Evolutionary conservation across 2,888 invertebrate species (phyloP).

Genomic region (Idaea dimidiata): DNA sequence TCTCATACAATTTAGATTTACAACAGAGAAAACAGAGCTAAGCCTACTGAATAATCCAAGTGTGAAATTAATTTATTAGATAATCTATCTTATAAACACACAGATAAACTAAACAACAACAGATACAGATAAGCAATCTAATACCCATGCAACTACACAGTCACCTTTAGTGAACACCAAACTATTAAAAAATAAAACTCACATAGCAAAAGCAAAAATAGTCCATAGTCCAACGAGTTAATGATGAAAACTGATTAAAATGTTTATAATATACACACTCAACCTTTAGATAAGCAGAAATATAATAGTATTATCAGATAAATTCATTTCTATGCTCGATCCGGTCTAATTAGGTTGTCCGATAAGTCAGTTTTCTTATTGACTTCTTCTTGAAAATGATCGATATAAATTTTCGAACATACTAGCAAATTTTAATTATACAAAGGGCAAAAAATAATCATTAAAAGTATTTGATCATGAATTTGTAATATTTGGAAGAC

Average conservation of each 20-base stretch:
- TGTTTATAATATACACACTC: constrained; percentile 25
- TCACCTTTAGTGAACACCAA: neutral
- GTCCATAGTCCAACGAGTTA: constrained; percentile 30
- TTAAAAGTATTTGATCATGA: neutral
- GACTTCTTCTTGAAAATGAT: neutral
- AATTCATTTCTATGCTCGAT: neutral
- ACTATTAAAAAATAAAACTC: constrained; percentile 25
- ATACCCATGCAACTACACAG: constrained; percentile 16
- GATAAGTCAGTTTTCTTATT: neutral
- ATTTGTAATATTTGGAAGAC: neutral
- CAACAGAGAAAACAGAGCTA: no score
- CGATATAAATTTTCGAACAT: neutral
- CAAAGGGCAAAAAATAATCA: neutral
- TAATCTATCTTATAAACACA: neutral
- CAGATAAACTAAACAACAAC: constrained; percentile 1
- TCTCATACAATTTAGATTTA: no score
- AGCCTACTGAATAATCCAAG: no score
- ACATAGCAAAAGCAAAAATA: constrained; percentile 43
- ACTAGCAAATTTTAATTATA: neutral
- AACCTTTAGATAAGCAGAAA: constrained; percentile 7
- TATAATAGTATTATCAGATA: neutral
- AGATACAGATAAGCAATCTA: constrained; percentile 6
- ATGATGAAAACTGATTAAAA: constrained; percentile 33
- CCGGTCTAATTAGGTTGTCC: neutral
- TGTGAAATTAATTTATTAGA: neutral